These are phyloP conservation scores for Elymnias hypermnestra DNA, from an alignment of 1,140 invertebrate genomes.

Conservation along the genomic window DNA sequence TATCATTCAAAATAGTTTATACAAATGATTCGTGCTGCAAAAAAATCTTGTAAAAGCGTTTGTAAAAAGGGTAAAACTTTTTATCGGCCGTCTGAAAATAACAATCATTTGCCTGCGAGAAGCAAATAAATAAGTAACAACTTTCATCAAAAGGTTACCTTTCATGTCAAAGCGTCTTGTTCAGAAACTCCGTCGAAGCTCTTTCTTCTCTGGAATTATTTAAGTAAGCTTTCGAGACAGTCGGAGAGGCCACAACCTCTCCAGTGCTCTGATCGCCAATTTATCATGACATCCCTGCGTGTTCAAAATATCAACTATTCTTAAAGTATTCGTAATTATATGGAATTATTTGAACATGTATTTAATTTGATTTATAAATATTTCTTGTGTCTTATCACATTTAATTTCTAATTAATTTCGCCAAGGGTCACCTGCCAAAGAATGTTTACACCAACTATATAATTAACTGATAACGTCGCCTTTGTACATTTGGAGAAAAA, in stretches of 20 bases:
- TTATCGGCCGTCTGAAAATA: too few species aligned
- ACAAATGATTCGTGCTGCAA: too few species aligned
- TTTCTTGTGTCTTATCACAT: too few species aligned
- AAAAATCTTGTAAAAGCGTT: too few species aligned
- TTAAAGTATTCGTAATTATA: slow-evolving; percentile 8
- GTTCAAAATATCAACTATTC: slow-evolving; percentile 22
- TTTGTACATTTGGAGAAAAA: too few species aligned
- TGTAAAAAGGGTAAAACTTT: too few species aligned
- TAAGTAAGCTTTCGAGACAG: slow-evolving; percentile 52
- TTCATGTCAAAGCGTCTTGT: slow-evolving; percentile 5
- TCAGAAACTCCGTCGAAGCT: slow-evolving; percentile 4
- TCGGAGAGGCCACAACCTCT: slow-evolving; percentile 41
- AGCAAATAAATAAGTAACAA: slow-evolving; percentile 3
- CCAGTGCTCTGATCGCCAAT: slow-evolving; percentile 38
- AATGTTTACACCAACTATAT: too few species aligned
- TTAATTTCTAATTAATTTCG: too few species aligned
- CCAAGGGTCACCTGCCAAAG: too few species aligned
- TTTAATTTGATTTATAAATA: too few species aligned
- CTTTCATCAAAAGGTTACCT: slow-evolving; percentile 6
- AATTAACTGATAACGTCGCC: too few species aligned
- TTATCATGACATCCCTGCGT: slow-evolving; percentile 38
- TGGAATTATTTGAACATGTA: background rate
- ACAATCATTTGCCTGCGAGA: background rate
- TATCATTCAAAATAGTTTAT: too few species aligned
- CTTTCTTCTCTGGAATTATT: slow-evolving; percentile 32